Evolutionary conservation across 2,113 vertebrate species (phyloP), one percentile per base, ranked within the genome.

Genomic region (Sinocyclocheilus grahami): DNA sequence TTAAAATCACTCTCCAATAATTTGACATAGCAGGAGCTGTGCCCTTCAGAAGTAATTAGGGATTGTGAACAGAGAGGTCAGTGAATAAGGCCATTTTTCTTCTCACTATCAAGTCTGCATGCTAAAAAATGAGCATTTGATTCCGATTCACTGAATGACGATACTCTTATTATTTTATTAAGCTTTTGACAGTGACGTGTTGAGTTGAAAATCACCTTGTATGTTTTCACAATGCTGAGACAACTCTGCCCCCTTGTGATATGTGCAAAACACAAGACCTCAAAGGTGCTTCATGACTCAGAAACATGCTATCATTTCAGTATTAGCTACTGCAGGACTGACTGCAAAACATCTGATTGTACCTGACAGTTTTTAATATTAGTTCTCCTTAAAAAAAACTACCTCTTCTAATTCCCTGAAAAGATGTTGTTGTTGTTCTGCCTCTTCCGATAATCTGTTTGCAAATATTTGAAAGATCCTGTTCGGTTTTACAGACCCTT

Each of bases 171-270:
- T 83, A 39, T 83, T 83, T 83, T 83, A 72, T 60, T 84, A 75
- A 39, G 69, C 27, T 74, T 60, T 27, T 74, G 69, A 84, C 33
- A 42, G 82, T 84, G 82, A 75, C 7, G 20, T 63, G 16, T 48
- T 53, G 78, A 60, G 79, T 22, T 82, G 27, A 39, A 37, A 80
- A 86, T 58, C 27, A 69, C 83, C 22, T 20, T 48, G 39, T 51
- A 4, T 14, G 46, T 89, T 67, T 88, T 33, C 87, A 85, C 87
- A 82, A 88, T 71, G 63, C 88, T 92, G 88, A 89, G 88, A 62
- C 92, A 91, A 90, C 89, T 93, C 92, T 93, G 92, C 92, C 93
- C 92, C 90, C 93, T 92, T 85, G 92, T 93, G 91, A 90, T 90
- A 79, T 18, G 85, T 82, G 87, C 78, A 69, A 82, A 90, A 89